A percentile compares a stretch with the other conserved stretches of the same genome.
These are phyloP conservation scores for Yponomeuta plumbellus DNA, from an alignment of 2,888 invertebrate genomes.

Conservation along the genomic window DNA sequence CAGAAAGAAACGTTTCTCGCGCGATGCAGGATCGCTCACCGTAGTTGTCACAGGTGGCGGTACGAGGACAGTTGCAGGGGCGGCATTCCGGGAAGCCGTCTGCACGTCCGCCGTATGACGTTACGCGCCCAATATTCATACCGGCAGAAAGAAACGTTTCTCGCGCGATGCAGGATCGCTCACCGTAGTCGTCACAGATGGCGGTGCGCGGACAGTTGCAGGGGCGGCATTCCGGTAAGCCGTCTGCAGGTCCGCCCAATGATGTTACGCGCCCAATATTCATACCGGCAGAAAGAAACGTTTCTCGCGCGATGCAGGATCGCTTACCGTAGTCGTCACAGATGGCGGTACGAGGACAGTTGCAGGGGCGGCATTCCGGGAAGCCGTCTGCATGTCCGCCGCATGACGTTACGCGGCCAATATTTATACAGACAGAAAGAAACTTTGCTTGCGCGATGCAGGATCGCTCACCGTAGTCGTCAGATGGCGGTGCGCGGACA, in stretches of 20 bases:
- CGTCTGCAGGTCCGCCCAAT: slow-evolving; percentile 92
- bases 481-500: background rate
- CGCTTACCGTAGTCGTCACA: slow-evolving; percentile 81
- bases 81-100: slow-evolving; percentile 96
- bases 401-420: slow-evolving; percentile 91
- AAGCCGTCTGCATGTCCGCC: slow-evolving; percentile 95
- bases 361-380: slow-evolving; percentile 93
- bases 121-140: too few relatives aligned
- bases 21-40: slow-evolving; percentile 36
- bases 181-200: slow-evolving; percentile 83
- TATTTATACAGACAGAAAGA: too few relatives aligned
- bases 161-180: slow-evolving; percentile 20
- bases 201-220: slow-evolving; percentile 92
- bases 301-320: background rate
- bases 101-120: slow-evolving; percentile 91
- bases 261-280: too few relatives aligned
- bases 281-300: too few relatives aligned
- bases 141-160: too few relatives aligned
- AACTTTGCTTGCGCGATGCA: too few relatives aligned
- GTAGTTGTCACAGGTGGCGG: slow-evolving; percentile 86
- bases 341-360: slow-evolving; percentile 88
- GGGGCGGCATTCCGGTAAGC: slow-evolving; percentile 94
- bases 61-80: slow-evolving; percentile 90
- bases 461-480: background rate
- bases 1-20: too few relatives aligned